Evolutionary conservation across 2,888 invertebrate species (phyloP).

Genomic region (Tupiocoris notatus): DNA sequence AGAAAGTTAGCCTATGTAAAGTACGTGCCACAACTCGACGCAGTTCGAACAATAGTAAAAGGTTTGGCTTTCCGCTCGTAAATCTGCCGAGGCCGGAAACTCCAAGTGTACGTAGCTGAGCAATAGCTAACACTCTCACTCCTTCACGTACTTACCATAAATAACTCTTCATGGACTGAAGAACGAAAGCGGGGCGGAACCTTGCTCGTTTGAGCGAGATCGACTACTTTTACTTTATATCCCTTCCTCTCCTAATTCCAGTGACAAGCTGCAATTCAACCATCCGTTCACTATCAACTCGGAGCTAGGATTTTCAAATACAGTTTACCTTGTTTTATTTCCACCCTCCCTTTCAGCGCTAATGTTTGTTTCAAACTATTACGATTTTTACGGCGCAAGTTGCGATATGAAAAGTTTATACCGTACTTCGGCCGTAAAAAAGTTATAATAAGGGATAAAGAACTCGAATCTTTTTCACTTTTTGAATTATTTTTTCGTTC

Average conservation of each 20-base stretch:
- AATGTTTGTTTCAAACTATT: neutral
- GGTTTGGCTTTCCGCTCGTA: conserved; percentile 15
- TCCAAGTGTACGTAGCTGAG: conserved; percentile 16
- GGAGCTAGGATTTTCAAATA: neutral
- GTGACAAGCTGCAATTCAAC: neutral
- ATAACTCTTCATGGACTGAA: neutral
- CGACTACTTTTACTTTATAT: neutral
- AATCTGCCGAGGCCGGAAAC: conserved; percentile 23
- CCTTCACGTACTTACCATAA: conserved; percentile 31
- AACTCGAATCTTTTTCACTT: no score
- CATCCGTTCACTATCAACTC: neutral
- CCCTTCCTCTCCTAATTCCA: neutral
- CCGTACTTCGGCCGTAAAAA: neutral
- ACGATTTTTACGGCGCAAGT: neutral
- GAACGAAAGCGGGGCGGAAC: neutral
- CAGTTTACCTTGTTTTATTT: neutral
- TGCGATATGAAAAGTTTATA: neutral
- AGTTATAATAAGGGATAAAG: no score
- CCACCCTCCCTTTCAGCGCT: neutral
- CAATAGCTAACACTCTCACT: conserved; percentile 34
- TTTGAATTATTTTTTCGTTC: no score
- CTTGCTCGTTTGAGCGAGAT: neutral
- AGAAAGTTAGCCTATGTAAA: conserved; percentile 23
- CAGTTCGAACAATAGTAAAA: conserved; percentile 32
- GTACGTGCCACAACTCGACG: conserved; percentile 23